Conservation (phyloP, 2,797 vertebrate genomes). For the Galago senegalensis region DNA sequence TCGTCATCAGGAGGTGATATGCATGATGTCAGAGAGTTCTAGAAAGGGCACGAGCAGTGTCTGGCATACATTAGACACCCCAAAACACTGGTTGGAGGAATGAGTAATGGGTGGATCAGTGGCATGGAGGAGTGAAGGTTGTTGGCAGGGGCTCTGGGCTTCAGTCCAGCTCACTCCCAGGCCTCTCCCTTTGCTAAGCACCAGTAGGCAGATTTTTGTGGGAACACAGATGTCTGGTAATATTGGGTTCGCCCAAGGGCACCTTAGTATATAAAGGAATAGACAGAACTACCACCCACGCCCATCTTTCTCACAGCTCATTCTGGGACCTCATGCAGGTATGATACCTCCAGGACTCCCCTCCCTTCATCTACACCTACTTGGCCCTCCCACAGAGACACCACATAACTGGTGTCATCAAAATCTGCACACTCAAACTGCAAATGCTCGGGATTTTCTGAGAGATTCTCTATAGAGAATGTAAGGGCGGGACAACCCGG, state of each 20-base stretch:
- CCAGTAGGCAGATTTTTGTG: not conserved
- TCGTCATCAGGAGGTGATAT: not conserved
- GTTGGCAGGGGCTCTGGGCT: not conserved
- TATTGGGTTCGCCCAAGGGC: not conserved
- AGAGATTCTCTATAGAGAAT: not conserved
- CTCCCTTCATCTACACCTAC: not conserved
- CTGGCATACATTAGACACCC: not conserved
- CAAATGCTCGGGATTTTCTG: not conserved
- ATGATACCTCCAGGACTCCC: not conserved
- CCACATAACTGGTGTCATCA: not conserved
- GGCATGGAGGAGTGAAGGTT: not conserved
- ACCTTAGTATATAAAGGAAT: not conserved
- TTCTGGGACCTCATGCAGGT: not conserved
- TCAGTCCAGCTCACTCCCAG: not conserved
- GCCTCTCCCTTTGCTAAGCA: slow-evolving; percentile 14
- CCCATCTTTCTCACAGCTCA: not conserved
- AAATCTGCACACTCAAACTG: not conserved
- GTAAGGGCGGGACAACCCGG: not conserved
- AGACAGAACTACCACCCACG: not conserved
- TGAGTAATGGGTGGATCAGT: not conserved
- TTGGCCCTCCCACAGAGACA: not conserved
- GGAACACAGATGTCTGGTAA: not conserved
- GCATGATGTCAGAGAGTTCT: not conserved
- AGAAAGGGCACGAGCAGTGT: not conserved
- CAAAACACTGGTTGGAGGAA: not conserved